Conservation (phyloP, 2,113 vertebrate genomes). For the Benitochromis conjunctus region DNA sequence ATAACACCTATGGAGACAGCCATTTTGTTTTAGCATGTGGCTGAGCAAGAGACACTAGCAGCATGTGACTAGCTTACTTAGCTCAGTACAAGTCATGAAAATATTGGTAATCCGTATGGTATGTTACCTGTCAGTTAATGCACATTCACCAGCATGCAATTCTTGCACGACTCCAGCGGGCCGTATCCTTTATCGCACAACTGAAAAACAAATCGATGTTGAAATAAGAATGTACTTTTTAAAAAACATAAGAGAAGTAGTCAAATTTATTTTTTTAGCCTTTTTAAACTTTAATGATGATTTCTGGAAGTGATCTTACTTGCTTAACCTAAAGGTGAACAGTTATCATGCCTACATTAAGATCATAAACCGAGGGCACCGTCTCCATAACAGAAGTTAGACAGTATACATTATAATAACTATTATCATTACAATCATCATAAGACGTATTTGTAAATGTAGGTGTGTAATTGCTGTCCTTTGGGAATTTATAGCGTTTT, state of each 20-base stretch:
- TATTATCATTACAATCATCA: neutral
- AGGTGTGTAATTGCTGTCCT: neutral
- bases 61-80: neutral
- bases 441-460: neutral
- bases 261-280: neutral
- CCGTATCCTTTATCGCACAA: neutral
- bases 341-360: neutral
- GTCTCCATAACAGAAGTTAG: neutral
- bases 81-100: neutral
- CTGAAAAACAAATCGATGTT: neutral
- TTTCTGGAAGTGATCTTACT: neutral
- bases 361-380: neutral
- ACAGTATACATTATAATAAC: neutral
- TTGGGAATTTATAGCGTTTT: neutral
- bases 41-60: neutral
- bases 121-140: neutral
- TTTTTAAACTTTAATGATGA: neutral
- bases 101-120: neutral
- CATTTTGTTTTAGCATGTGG: neutral
- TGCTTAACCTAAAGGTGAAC: neutral
- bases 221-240: neutral
- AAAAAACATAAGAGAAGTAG: neutral
- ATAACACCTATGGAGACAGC: conserved; percentile 1
- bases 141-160: neutral
- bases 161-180: neutral